Evolutionary conservation across 2,113 vertebrate genomes (phyloP).

Genomic region (Octodon degus): DNA sequence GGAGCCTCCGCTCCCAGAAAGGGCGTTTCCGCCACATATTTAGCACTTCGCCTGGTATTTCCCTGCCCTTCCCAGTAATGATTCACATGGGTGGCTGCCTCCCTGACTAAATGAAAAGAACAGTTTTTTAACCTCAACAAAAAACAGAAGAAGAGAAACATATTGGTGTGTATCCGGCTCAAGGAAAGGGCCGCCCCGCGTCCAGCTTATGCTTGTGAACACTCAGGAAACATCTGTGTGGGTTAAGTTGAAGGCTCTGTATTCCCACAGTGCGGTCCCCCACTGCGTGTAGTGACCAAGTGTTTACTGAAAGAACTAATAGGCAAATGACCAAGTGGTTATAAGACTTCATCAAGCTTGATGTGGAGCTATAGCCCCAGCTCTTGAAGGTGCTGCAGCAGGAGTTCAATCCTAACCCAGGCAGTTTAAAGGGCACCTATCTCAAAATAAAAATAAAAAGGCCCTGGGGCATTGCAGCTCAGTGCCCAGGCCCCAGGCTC

Average conservation of each 20-base stretch:
- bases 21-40: background rate
- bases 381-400: background rate
- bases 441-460: background rate
- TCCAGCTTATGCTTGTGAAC: background rate
- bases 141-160: constrained; percentile 21
- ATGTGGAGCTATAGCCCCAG: background rate
- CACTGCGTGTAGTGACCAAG: background rate
- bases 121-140: constrained; percentile 17
- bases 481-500: background rate
- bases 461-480: background rate
- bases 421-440: background rate
- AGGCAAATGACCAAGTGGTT: background rate
- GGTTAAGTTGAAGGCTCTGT: background rate
- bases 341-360: background rate
- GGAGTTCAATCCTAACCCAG: background rate
- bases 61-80: background rate
- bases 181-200: background rate
- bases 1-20: background rate
- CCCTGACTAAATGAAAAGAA: constrained; percentile 5
- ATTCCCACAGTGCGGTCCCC: background rate
- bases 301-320: background rate
- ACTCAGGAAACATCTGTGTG: background rate
- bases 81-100: background rate
- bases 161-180: background rate
- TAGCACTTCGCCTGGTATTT: background rate